Conservation (phyloP, 2,113 vertebrate genomes). For the Gymnorhina tibicen region DNA sequence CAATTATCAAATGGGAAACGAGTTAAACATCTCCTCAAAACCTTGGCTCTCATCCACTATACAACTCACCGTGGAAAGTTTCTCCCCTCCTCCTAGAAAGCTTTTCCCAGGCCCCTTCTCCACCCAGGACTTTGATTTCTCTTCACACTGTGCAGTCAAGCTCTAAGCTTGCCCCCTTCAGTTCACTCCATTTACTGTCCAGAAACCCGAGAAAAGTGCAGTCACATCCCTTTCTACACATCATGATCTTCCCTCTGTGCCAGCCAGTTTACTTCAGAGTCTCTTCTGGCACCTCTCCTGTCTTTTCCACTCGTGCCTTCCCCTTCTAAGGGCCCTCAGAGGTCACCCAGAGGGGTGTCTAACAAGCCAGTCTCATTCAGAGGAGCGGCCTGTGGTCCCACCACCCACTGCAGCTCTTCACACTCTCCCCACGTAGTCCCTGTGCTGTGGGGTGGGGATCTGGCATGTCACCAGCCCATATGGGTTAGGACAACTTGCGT, state of each 20-base stretch:
- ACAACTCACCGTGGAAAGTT: not conserved
- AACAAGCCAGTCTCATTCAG: not conserved
- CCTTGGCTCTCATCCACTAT: not conserved
- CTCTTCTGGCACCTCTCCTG: not conserved
- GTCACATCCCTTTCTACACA: not conserved
- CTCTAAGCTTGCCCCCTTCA: constrained; percentile 40
- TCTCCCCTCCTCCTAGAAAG: not conserved
- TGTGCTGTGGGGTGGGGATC: not conserved
- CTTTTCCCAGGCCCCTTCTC: not conserved
- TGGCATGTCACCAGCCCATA: not conserved
- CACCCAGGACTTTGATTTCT: not conserved
- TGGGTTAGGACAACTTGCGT: not conserved
- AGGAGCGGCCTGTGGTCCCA: not conserved
- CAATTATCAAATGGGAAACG: not conserved
- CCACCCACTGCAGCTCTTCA: not conserved
- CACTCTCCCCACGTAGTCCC: not conserved
- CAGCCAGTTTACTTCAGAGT: not conserved
- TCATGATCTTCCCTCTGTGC: not conserved
- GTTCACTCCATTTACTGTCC: constrained; percentile 27
- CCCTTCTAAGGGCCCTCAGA: not conserved
- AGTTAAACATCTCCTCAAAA: not conserved
- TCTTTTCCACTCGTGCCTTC: not conserved
- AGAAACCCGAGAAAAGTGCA: not conserved
- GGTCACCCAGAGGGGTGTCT: not conserved
- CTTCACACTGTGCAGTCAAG: constrained; percentile 2